A percentile compares a stretch with the other conserved stretches of the same genome.
phyloP scores from a whole-genome alignment of 2,113 vertebrate genomes.

The Thinocorus orbignyianus region DNA sequence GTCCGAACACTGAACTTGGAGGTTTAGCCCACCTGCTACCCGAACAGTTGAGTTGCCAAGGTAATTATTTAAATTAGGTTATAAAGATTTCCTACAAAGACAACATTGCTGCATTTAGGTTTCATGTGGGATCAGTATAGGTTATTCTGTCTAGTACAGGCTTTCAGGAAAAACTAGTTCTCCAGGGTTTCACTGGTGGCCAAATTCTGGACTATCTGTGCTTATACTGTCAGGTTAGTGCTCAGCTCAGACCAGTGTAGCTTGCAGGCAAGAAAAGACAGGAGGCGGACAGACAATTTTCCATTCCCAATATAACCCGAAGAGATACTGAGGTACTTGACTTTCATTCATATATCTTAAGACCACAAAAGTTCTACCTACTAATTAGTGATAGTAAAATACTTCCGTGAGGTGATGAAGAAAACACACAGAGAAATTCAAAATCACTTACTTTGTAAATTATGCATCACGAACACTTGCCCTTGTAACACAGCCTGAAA shows the following conservation, averaged over 20 bases:
- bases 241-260: conserved; percentile 47
- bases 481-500: conserved; percentile 36
- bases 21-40: conserved; percentile 52
- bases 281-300: conserved; percentile 58
- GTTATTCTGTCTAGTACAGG: neutral
- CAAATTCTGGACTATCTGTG: conserved; percentile 4
- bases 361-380: neutral
- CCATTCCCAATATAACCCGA: neutral
- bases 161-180: neutral
- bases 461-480: conserved; percentile 80
- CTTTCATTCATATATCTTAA: neutral
- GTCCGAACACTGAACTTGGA: conserved; percentile 1
- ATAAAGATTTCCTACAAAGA: conserved; percentile 3
- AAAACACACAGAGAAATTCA: conserved; percentile 22
- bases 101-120: neutral
- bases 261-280: conserved; percentile 35
- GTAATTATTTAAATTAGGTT: conserved; percentile 37
- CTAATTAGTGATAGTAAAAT: neutral
- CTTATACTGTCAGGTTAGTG: conserved; percentile 1
- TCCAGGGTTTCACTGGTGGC: neutral
- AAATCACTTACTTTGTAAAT: conserved; percentile 90
- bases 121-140: neutral
- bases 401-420: neutral
- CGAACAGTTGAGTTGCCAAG: conserved; percentile 17
- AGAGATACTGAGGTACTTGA: neutral